These are phyloP conservation scores for Ladona fulva DNA, from an alignment of 1,140 invertebrate species.

Conservation along the genomic window DNA sequence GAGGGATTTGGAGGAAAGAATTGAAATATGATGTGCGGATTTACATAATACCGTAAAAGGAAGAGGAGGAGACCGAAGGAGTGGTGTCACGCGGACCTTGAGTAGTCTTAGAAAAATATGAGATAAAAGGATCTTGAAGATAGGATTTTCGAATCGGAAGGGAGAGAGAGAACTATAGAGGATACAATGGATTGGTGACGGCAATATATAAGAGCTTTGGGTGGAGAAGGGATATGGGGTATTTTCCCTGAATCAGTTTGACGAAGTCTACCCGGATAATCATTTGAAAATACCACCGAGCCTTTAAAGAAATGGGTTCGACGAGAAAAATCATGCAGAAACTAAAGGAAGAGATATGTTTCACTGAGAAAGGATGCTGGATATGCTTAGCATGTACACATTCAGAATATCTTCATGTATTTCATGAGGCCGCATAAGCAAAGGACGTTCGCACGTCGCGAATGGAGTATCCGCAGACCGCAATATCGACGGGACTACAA, in stretches of 20 bases:
- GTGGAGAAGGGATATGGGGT: neutral
- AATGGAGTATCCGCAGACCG: too few species aligned
- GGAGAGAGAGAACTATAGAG: neutral
- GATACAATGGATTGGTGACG: neutral
- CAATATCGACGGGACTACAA: too few species aligned
- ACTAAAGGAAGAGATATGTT: too few species aligned
- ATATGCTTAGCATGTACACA: too few species aligned
- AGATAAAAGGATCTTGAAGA: slow-evolving; percentile 1
- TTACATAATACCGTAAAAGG: neutral
- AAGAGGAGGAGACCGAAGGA: neutral
- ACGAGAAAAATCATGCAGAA: too few species aligned
- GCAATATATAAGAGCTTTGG: too few species aligned
- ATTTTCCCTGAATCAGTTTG: neutral
- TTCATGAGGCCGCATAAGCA: too few species aligned
- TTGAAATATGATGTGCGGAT: slow-evolving; percentile 9
- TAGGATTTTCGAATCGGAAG: neutral
- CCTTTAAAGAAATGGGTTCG: too few species aligned
- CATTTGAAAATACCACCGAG: neutral
- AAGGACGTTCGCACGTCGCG: too few species aligned
- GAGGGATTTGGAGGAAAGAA: neutral
- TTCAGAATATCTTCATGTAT: too few species aligned
- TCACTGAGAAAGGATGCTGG: too few species aligned
- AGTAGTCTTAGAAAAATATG: slow-evolving; percentile 3
- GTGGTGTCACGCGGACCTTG: neutral
- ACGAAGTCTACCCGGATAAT: neutral